These are phyloP conservation scores for Metopolophium dirhodum DNA, from an alignment of 1,140 invertebrate genomes.

Conservation along the genomic window DNA sequence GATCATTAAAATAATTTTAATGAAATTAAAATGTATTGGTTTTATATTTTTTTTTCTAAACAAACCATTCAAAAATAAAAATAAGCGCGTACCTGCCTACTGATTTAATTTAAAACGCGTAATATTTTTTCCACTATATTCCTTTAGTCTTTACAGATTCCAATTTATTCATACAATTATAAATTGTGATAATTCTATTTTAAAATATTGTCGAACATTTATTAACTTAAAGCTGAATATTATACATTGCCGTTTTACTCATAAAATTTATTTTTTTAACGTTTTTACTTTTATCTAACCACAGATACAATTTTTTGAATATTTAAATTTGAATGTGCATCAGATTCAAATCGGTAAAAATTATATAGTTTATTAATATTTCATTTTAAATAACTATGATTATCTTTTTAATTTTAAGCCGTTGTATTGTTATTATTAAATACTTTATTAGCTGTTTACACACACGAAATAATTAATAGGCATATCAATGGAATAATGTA, in stretches of 20 bases:
- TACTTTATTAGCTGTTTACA: neutral
- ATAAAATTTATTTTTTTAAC: neutral
- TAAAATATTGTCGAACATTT: neutral
- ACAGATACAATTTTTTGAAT: neutral
- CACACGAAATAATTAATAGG: neutral
- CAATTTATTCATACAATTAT: neutral
- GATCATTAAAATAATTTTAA: neutral
- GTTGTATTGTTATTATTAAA: neutral
- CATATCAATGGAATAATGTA: neutral
- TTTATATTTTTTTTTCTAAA: neutral
- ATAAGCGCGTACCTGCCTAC: neutral
- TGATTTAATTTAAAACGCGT: neutral
- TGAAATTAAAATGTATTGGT: neutral
- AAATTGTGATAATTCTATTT: neutral
- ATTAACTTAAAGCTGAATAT: neutral
- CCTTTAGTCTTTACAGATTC: neutral
- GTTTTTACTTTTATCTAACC: neutral
- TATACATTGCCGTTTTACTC: neutral
- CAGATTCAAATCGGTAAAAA: neutral
- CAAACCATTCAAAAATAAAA: neutral
- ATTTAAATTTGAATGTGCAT: neutral
- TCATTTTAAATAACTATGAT: no score
- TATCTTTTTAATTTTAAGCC: neutral
- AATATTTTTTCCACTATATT: neutral
- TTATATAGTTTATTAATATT: neutral